These are phyloP conservation scores for Takifugu flavidus DNA, from an alignment of 2,113 vertebrate genomes.

Conservation along the genomic window DNA sequence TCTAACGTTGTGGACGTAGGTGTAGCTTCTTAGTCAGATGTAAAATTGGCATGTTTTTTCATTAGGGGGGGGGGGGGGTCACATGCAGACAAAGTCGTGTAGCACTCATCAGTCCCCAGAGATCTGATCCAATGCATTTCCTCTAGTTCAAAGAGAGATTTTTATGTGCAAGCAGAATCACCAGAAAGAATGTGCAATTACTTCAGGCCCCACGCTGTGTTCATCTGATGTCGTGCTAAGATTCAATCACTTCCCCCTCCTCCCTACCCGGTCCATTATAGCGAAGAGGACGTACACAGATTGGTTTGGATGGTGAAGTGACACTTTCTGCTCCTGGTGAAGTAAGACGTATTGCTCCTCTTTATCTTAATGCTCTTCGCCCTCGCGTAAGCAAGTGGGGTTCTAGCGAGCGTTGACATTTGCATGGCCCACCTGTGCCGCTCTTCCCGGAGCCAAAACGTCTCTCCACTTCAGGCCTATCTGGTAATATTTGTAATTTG, in stretches of 20 bases:
- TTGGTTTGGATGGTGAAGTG: conserved; percentile 45
- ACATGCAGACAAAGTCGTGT: not conserved
- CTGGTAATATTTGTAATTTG: too few relatives aligned
- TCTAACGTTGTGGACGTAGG: conserved; percentile 1
- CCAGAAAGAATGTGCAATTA: conserved; percentile 48
- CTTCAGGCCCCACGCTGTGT: conserved; percentile 53
- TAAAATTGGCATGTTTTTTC: conserved; percentile 17
- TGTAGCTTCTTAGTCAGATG: conserved; percentile 5
- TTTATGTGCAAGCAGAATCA: conserved; percentile 37
- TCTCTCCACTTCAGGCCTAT: too few relatives aligned
- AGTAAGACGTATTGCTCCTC: too few relatives aligned
- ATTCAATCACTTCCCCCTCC: conserved; percentile 45
- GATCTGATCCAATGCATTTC: conserved; percentile 37
- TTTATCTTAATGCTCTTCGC: too few relatives aligned
- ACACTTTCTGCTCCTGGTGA: conserved; percentile 33
- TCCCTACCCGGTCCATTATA: conserved; percentile 36
- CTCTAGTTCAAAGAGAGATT: conserved; percentile 49
- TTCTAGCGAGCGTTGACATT: too few relatives aligned
- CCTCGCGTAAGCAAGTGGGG: too few relatives aligned
- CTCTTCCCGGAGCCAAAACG: too few relatives aligned
- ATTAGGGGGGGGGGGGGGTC: not conserved
- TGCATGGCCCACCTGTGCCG: too few relatives aligned
- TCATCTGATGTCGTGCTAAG: conserved; percentile 53
- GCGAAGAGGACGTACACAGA: conserved; percentile 30
- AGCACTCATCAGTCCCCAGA: conserved; percentile 32